Conservation (phyloP, 92 coral and sea anemone species). For the Parazoanthus swiftii region DNA sequence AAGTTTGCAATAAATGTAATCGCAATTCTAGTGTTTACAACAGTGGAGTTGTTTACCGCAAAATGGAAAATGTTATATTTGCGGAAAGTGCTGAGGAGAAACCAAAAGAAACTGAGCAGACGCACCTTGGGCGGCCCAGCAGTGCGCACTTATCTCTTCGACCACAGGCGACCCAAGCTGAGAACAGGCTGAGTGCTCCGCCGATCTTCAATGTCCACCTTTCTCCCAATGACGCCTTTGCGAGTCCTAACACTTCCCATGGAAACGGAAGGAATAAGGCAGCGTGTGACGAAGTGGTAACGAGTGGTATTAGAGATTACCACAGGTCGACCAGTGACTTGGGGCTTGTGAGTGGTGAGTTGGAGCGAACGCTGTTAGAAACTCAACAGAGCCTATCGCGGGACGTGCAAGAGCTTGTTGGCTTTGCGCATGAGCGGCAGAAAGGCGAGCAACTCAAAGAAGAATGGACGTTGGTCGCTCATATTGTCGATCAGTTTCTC, state of each 20-base stretch:
- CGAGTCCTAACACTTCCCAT: background rate
- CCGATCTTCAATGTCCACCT: background rate
- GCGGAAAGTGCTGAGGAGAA: background rate
- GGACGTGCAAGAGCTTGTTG: slow-evolving; percentile 60
- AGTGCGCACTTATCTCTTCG: background rate
- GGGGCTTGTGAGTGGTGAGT: background rate
- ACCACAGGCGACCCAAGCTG: background rate
- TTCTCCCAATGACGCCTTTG: background rate
- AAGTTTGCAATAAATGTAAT: background rate
- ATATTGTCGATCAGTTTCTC: slow-evolving; percentile 72
- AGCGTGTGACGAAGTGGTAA: background rate
- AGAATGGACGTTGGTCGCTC: slow-evolving; percentile 76
- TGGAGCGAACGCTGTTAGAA: background rate
- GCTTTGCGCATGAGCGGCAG: slow-evolving; percentile 64
- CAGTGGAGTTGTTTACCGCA: background rate
- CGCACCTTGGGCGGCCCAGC: background rate
- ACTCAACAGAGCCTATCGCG: slow-evolving; percentile 12
- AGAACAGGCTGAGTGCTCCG: slow-evolving; percentile 15
- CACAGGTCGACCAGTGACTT: background rate
- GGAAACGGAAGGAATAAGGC: background rate
- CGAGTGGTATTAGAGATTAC: background rate
- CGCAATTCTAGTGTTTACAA: background rate
- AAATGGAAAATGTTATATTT: background rate
- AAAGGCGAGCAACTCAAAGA: slow-evolving; percentile 60
- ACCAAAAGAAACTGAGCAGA: background rate